phyloP scores from a whole-genome alignment of 2,797 vertebrate genomes.

The Diglossa cyanea region DNA sequence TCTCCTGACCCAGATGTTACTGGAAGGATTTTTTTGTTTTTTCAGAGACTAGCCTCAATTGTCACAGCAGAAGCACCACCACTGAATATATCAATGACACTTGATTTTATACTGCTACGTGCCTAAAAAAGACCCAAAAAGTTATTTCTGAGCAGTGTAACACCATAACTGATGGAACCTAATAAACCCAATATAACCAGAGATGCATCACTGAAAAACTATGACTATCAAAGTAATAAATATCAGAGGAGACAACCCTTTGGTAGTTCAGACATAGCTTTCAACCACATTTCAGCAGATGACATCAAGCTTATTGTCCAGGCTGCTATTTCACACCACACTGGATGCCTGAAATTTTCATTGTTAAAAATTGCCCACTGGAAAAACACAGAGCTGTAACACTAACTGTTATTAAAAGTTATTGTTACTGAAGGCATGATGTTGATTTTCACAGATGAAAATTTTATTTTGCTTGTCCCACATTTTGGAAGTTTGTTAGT shows the following conservation, averaged over 20 bases:
- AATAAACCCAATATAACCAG: not conserved
- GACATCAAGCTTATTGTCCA: not conserved
- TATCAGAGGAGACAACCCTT: not conserved
- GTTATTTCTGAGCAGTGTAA: not conserved
- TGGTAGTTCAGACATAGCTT: not conserved
- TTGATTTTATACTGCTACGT: not conserved
- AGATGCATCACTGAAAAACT: not conserved
- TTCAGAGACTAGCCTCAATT: not conserved
- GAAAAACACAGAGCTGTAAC: not conserved
- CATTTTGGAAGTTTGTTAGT: not conserved
- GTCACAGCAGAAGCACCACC: not conserved
- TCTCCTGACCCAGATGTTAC: not conserved
- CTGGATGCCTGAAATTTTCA: not conserved
- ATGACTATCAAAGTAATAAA: not conserved
- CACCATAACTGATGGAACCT: not conserved
- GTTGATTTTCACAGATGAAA: not conserved
- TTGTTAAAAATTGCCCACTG: not conserved
- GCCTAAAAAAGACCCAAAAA: not conserved
- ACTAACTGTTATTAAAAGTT: not conserved
- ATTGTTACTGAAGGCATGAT: not conserved
- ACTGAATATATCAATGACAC: not conserved
- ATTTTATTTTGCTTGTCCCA: not conserved
- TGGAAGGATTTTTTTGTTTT: not conserved
- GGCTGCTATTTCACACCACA: not conserved
- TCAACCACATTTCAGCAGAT: not conserved